Evolutionary conservation across 2,113 vertebrate genomes (phyloP).

Genomic region (Mixornis gularis): DNA sequence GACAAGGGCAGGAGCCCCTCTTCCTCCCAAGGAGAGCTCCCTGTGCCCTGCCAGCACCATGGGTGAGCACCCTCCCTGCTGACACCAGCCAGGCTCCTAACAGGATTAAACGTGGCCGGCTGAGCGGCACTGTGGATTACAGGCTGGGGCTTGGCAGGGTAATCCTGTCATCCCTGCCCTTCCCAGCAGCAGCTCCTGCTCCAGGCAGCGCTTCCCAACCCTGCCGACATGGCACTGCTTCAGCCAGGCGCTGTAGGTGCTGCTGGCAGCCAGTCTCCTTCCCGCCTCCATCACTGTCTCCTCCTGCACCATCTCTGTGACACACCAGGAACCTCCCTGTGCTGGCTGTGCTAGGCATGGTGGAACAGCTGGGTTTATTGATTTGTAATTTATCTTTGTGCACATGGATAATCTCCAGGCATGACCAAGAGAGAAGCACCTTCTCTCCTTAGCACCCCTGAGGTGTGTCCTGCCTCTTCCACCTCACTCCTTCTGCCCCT

Average conservation of each 20-base stretch:
- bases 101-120: not conserved
- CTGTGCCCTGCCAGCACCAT: fast-evolving
- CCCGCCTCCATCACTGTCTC: not conserved
- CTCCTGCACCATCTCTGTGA: not conserved
- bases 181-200: not conserved
- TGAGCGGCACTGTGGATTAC: not conserved
- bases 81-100: not conserved
- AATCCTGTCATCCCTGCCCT: conserved; percentile 53
- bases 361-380: not conserved
- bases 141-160: not conserved
- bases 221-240: fast-evolving
- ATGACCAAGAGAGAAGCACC: not conserved
- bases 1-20: not conserved
- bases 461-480: not conserved
- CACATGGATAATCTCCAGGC: not conserved
- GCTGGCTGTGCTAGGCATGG: fast-evolving
- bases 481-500: not conserved
- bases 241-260: fast-evolving
- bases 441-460: fast-evolving
- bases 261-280: not conserved
- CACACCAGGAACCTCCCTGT: too few species aligned
- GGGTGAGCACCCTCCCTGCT: not conserved
- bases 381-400: not conserved
- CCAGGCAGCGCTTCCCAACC: fast-evolving
- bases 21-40: not conserved